Conservation (phyloP, 2,113 vertebrate species). For the Percina caprodes region DNA sequence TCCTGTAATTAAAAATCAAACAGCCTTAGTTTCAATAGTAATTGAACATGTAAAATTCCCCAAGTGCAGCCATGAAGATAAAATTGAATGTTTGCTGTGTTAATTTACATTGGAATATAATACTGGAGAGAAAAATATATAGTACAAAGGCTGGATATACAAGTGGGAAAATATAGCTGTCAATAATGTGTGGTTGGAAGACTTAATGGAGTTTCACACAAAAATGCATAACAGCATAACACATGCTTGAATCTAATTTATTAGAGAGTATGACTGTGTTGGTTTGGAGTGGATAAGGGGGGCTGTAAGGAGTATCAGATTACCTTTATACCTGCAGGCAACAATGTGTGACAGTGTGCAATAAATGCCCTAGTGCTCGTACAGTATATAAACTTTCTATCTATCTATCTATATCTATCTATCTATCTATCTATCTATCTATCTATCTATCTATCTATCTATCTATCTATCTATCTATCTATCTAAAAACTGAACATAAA, state of each 20-base stretch:
- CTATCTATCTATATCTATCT: too few relatives aligned
- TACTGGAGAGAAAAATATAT: neutral
- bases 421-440: too few relatives aligned
- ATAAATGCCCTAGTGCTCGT: conserved; percentile 41
- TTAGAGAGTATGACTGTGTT: neutral
- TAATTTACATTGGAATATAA: conserved; percentile 7
- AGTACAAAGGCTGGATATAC: neutral
- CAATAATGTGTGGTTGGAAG: conserved; percentile 10
- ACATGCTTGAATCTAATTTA: conserved; percentile 28
- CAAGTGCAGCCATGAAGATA: neutral
- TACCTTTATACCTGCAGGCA: conserved; percentile 52
- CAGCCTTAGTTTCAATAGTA: neutral
- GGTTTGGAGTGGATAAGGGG: neutral
- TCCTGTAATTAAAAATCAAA: neutral
- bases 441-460: neutral
- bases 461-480: too few relatives aligned
- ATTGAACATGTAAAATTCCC: neutral
- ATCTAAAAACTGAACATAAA: neutral
- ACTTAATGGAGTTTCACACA: conserved; percentile 18
- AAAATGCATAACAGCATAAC: neutral
- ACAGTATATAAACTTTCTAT: conserved; percentile 48
- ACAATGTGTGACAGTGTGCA: conserved; percentile 34
- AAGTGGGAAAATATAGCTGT: neutral
- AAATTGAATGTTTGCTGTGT: neutral
- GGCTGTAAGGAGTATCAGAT: conserved; percentile 36